Conservation (phyloP, 2,113 vertebrate species). For the Panthera leo region DNA sequence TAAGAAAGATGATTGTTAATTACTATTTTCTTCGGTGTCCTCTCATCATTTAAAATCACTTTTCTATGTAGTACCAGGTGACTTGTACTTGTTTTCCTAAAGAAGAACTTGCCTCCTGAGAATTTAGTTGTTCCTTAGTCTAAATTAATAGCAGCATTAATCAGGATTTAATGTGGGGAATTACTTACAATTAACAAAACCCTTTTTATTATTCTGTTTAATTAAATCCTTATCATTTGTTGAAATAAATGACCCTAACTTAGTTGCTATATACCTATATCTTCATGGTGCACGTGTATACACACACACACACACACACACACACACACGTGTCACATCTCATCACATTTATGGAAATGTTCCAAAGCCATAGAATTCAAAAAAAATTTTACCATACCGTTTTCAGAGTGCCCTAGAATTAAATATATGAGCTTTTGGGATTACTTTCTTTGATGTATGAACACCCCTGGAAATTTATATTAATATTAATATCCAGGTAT, state of each 20-base stretch:
- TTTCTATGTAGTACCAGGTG: not conserved
- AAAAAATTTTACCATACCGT: conserved; percentile 26
- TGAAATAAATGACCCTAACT: not conserved
- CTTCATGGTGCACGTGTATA: not conserved
- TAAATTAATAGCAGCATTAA: conserved; percentile 13
- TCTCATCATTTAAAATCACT: not conserved
- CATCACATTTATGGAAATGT: not conserved
- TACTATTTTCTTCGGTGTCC: not conserved
- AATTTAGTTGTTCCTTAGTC: not conserved
- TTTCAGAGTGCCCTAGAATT: conserved; percentile 28
- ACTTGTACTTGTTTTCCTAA: not conserved
- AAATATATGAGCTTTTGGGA: conserved; percentile 14
- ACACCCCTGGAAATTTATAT: conserved; percentile 30
- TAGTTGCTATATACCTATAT: not conserved
- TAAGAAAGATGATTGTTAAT: not conserved
- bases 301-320: not conserved
- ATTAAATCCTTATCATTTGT: not conserved
- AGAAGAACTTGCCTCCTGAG: not conserved
- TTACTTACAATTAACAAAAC: not conserved
- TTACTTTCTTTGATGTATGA: conserved; percentile 60
- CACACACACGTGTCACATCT: not conserved
- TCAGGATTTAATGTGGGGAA: not conserved
- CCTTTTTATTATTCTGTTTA: not conserved
- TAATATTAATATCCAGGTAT: conserved; percentile 32
- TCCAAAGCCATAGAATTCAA: not conserved